phyloP scores from a whole-genome alignment of 2,797 vertebrate genomes.

The Cetoscarus ocellatus region DNA sequence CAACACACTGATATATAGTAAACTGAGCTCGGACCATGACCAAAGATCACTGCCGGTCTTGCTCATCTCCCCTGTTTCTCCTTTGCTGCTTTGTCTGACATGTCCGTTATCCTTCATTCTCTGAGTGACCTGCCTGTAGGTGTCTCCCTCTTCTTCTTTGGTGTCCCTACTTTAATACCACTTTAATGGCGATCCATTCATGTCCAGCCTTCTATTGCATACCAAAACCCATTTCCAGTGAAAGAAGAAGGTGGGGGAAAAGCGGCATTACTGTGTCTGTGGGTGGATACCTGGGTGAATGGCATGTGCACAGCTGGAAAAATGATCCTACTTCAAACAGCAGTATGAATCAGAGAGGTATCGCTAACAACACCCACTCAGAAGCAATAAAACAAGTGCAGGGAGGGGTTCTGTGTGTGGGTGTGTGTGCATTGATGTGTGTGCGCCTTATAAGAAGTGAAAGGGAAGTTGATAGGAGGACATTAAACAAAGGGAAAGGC shows the following conservation, averaged over 20 bases:
- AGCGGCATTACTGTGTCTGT: slow-evolving; percentile 59
- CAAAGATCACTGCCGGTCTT: slow-evolving; percentile 31
- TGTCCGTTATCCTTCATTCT: slow-evolving; percentile 28
- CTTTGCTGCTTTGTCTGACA: slow-evolving; percentile 21
- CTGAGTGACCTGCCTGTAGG: slow-evolving; percentile 4
- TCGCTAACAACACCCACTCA: slow-evolving; percentile 81
- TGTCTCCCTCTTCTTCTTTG: slow-evolving; percentile 17
- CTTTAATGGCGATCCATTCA: slow-evolving; percentile 53
- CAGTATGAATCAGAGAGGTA: slow-evolving; percentile 80
- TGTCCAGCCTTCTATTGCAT: slow-evolving; percentile 51
- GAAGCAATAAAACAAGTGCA: slow-evolving; percentile 80
- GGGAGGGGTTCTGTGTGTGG: slow-evolving; percentile 41
- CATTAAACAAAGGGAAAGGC: slow-evolving; percentile 30
- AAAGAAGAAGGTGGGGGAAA: slow-evolving; percentile 28
- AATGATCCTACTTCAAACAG: slow-evolving; percentile 85
- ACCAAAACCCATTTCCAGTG: slow-evolving; percentile 59
- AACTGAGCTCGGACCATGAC: slow-evolving; percentile 52
- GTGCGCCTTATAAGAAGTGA: slow-evolving; percentile 47
- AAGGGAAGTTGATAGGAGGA: slow-evolving; percentile 41
- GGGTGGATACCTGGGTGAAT: slow-evolving; percentile 77
- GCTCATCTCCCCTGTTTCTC: slow-evolving; percentile 20
- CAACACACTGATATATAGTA: slow-evolving; percentile 52
- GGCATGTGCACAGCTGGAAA: slow-evolving; percentile 80
- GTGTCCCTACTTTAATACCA: slow-evolving; percentile 36
- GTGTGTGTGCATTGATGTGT: slow-evolving; percentile 20